Conservation (phyloP, 2,797 vertebrate genomes). For the Setipinna tenuifilis region DNA sequence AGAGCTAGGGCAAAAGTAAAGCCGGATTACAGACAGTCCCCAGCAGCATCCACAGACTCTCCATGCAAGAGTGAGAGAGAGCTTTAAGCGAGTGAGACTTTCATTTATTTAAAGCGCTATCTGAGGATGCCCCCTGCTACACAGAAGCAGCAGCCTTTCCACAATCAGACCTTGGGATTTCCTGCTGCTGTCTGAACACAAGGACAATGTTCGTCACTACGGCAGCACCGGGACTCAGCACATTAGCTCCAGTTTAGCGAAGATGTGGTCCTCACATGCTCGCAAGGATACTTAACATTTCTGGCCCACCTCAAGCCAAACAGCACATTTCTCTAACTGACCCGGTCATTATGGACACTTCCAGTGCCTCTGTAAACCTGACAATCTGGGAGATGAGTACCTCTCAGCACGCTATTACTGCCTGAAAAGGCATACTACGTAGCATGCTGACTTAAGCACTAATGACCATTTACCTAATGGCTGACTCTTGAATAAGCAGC, state of each 20-base stretch:
- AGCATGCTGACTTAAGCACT: not conserved
- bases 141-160: not conserved
- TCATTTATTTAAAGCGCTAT: conserved; percentile 16
- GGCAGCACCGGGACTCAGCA: not conserved
- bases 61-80: not conserved
- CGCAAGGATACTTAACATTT: too few relatives aligned
- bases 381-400: not conserved
- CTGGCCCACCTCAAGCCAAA: not conserved
- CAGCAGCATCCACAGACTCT: conserved; percentile 9
- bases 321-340: not conserved
- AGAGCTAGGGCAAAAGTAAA: conserved; percentile 56
- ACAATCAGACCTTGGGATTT: conserved; percentile 8
- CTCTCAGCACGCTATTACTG: not conserved
- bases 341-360: not conserved
- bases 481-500: not conserved
- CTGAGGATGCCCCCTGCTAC: not conserved
- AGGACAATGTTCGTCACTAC: not conserved
- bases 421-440: not conserved
- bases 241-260: not conserved
- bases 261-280: not conserved
- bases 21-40: conserved; percentile 60
- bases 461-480: not conserved
- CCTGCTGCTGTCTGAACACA: conserved; percentile 1
- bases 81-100: not conserved
- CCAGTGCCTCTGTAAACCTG: not conserved